phyloP scores from a whole-genome alignment of 1,140 invertebrate species.

The Nephila pilipes region DNA sequence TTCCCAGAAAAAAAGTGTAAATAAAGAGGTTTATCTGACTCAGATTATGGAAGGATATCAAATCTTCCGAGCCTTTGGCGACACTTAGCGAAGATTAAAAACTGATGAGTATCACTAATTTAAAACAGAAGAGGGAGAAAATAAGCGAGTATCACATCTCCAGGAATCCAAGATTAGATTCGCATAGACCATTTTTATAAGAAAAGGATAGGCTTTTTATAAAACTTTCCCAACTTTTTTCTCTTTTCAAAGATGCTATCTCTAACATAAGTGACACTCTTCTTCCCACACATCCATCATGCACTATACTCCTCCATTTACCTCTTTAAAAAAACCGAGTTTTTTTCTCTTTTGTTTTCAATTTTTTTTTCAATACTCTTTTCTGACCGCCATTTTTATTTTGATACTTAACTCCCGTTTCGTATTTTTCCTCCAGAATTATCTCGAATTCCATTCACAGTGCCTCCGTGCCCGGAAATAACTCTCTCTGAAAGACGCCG shows the following conservation, averaged over 20 bases:
- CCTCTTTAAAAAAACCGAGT: neutral
- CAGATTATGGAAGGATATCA: neutral
- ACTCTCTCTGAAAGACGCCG: constrained; percentile 14
- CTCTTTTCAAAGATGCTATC: constrained; percentile 33
- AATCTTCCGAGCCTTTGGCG: neutral
- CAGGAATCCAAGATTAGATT: constrained; percentile 12
- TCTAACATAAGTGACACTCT: constrained; percentile 46
- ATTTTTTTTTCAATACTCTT: neutral
- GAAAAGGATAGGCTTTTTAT: neutral
- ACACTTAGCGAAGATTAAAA: constrained; percentile 31
- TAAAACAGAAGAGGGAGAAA: neutral
- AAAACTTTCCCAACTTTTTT: neutral
- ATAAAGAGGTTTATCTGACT: neutral
- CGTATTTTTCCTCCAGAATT: constrained; percentile 7
- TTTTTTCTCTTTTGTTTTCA: constrained; percentile 38
- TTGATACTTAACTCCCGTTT: constrained; percentile 8
- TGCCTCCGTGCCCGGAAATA: constrained; percentile 18
- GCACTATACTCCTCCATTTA: constrained; percentile 16
- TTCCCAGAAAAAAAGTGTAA: no score
- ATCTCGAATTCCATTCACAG: constrained; percentile 21
- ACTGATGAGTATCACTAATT: constrained; percentile 25
- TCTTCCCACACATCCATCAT: constrained; percentile 55
- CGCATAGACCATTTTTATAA: neutral
- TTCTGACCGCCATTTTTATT: constrained; percentile 20
- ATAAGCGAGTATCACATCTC: neutral